Conservation (phyloP, 2,888 invertebrate species). For the Agriopis aurantiaria region DNA sequence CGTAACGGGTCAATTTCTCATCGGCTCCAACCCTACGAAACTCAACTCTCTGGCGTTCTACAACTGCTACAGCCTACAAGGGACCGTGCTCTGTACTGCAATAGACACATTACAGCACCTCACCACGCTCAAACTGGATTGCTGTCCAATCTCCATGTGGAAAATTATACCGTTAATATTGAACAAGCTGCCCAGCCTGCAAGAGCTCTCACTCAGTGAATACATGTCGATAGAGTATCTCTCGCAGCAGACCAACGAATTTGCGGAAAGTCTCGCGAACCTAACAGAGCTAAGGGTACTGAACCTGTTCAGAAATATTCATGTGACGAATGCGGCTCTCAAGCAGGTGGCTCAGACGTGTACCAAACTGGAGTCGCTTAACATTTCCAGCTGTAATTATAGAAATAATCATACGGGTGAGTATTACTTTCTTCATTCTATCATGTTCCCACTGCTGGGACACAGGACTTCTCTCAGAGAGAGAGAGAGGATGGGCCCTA, state of each 20-base stretch:
- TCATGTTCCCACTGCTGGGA: too few relatives aligned
- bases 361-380: constrained; percentile 72
- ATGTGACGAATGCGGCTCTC: constrained; percentile 83
- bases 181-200: constrained; percentile 66
- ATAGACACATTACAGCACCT: constrained; percentile 66
- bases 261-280: constrained; percentile 69
- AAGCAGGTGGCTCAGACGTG: constrained; percentile 80
- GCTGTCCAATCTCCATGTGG: constrained; percentile 73
- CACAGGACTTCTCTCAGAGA: too few relatives aligned
- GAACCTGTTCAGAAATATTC: constrained; percentile 75
- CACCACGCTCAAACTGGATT: constrained; percentile 70
- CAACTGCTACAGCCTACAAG: constrained; percentile 79
- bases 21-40: constrained; percentile 62
- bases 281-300: constrained; percentile 77
- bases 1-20: constrained; percentile 77
- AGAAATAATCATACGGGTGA: constrained; percentile 64
- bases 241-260: constrained; percentile 60
- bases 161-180: constrained; percentile 73
- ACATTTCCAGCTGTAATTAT: constrained; percentile 78
- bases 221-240: constrained; percentile 63
- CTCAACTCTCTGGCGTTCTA: constrained; percentile 70
- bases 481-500: too few relatives aligned
- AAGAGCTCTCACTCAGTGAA: constrained; percentile 74
- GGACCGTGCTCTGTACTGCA: constrained; percentile 70
- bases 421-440: constrained; percentile 12